A percentile compares a stretch with the other conserved stretches of the same genome.
Conservation (phyloP, 1,140 invertebrate species). For the Brachionus koreanus region DNA sequence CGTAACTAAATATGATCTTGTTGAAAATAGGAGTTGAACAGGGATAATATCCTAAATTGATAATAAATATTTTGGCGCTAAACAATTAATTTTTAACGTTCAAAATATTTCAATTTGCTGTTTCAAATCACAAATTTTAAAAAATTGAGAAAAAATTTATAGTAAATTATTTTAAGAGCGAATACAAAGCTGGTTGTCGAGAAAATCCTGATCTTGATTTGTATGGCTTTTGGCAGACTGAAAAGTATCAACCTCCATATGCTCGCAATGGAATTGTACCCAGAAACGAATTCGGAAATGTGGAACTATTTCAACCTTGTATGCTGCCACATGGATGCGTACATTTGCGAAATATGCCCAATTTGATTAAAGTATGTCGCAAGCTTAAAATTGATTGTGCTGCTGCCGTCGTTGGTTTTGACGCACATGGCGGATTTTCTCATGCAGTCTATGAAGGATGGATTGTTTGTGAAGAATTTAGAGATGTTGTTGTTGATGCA, state of each 20-base stretch:
- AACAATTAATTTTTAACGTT: too few relatives aligned
- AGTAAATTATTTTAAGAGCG: neutral
- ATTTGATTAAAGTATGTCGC: conserved; percentile 76
- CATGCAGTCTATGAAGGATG: conserved; percentile 67
- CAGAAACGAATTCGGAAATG: conserved; percentile 93
- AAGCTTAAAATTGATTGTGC: conserved; percentile 91
- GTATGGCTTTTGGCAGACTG: conserved; percentile 44
- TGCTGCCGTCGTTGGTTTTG: conserved; percentile 88
- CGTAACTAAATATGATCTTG: too few relatives aligned
- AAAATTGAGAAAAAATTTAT: neutral
- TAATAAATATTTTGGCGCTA: too few relatives aligned
- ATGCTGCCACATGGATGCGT: conserved; percentile 93
- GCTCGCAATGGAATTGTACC: conserved; percentile 73
- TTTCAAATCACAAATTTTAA: too few relatives aligned
- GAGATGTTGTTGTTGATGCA: neutral
- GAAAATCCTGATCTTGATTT: conserved; percentile 40
- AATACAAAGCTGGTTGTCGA: neutral
- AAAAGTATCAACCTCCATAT: conserved; percentile 23
- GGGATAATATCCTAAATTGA: too few relatives aligned
- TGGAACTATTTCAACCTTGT: conserved; percentile 85
- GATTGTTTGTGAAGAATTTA: neutral
- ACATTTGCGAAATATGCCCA: conserved; percentile 74
- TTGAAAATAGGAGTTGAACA: too few relatives aligned
- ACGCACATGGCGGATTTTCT: conserved; percentile 75
- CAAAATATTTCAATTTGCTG: too few relatives aligned